Percentiles rank a stretch among this genome's conserved stretches.
Evolutionary conservation across 2,888 invertebrate species (phyloP).

Genomic region (Neoscelio sp.): DNA sequence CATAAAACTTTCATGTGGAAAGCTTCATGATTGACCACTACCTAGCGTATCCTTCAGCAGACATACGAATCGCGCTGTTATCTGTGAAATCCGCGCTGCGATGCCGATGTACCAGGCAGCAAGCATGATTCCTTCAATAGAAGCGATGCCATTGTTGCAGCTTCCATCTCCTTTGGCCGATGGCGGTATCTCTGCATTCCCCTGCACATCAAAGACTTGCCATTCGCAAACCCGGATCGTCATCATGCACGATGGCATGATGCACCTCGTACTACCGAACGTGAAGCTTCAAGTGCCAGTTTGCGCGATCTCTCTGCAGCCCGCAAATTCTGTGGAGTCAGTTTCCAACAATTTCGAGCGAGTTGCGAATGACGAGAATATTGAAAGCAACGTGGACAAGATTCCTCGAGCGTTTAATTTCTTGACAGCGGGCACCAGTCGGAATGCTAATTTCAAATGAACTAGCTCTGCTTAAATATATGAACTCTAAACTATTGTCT

Average conservation of each 20-base stretch:
- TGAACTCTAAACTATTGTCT: slow-evolving; percentile 45
- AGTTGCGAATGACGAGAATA: slow-evolving; percentile 60
- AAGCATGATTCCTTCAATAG: slow-evolving; percentile 62
- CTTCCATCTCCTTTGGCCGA: slow-evolving; percentile 51
- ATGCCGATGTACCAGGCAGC: slow-evolving; percentile 54
- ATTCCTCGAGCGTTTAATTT: slow-evolving; percentile 61
- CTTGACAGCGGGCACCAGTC: slow-evolving; percentile 47
- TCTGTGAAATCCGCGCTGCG: slow-evolving; percentile 44
- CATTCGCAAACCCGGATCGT: slow-evolving; percentile 65
- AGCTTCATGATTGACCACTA: slow-evolving; percentile 26
- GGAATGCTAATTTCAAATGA: slow-evolving; percentile 54
- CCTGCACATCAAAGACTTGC: slow-evolving; percentile 67
- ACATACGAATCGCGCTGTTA: slow-evolving; percentile 38
- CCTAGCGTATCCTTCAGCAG: not conserved
- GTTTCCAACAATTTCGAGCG: slow-evolving; percentile 52
- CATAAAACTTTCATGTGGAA: no score
- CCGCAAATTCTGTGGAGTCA: slow-evolving; percentile 48
- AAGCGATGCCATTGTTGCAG: slow-evolving; percentile 68
- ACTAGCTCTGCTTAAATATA: slow-evolving; percentile 46
- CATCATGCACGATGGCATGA: slow-evolving; percentile 67
- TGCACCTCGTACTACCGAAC: slow-evolving; percentile 63
- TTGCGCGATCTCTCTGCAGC: slow-evolving; percentile 61
- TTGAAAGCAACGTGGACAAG: slow-evolving; percentile 62
- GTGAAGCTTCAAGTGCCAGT: slow-evolving; percentile 57
- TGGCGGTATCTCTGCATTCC: slow-evolving; percentile 58